Conservation (phyloP, 2,888 invertebrate genomes). For the Terebella lapidaria region DNA sequence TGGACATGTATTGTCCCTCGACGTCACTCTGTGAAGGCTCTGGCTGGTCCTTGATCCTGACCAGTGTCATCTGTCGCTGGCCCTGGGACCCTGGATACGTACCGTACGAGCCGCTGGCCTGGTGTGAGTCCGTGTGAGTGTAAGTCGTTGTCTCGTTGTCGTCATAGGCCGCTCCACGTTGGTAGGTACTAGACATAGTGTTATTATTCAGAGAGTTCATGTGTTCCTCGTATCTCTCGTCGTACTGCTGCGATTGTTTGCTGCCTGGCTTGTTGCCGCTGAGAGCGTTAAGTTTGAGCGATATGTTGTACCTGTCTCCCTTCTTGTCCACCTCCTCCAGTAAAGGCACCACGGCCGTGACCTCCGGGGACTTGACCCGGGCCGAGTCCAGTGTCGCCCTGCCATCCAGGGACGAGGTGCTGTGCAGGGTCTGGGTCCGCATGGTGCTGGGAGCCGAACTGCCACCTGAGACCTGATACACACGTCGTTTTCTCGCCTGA, state of each 20-base stretch:
- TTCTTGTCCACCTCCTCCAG: constrained; percentile 14
- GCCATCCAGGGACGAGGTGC: constrained; percentile 1
- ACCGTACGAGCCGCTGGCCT: background rate
- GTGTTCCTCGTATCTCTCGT: background rate
- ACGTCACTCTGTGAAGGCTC: background rate
- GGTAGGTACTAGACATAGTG: background rate
- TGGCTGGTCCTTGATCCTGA: background rate
- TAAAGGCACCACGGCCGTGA: constrained; percentile 18
- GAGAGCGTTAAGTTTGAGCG: constrained; percentile 21
- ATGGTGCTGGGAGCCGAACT: background rate
- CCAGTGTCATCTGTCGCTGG: constrained; percentile 1
- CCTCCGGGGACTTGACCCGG: background rate
- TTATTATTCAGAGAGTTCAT: background rate
- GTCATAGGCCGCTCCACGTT: background rate
- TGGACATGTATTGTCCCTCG: background rate
- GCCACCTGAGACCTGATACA: constrained; percentile 1
- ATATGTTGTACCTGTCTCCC: constrained; percentile 20
- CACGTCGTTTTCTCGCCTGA: background rate
- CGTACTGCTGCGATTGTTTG: background rate
- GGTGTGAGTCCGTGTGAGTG: background rate
- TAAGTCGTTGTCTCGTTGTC: background rate
- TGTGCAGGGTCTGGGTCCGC: background rate
- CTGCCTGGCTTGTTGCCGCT: background rate
- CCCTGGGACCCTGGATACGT: background rate
- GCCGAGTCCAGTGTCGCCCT: background rate